Percentiles rank a stretch among this genome's conserved stretches.
These are phyloP conservation scores for Drosophila watanabei DNA, from an alignment of 1,140 invertebrate genomes.

Conservation along the genomic window DNA sequence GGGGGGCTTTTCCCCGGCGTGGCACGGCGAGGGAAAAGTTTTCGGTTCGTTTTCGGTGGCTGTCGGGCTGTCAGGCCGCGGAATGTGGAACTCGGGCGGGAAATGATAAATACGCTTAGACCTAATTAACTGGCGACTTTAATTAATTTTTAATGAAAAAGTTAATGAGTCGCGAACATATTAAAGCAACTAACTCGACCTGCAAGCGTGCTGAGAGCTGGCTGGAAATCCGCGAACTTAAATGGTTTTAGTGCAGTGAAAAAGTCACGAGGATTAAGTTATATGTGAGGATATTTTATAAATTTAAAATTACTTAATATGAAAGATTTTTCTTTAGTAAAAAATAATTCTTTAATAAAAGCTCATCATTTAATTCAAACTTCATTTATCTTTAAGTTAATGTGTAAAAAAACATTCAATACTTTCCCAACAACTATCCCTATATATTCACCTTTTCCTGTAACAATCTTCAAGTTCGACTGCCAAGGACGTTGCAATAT, in stretches of 20 bases:
- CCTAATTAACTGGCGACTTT: conserved; percentile 83
- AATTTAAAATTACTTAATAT: neutral
- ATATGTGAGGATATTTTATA: neutral
- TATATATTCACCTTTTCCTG: neutral
- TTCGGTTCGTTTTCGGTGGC: conserved; percentile 62
- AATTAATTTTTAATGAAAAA: conserved; percentile 85
- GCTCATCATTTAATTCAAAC: too few relatives aligned
- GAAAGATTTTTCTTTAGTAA: too few relatives aligned
- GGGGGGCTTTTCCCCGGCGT: too few relatives aligned
- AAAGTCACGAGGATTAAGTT: neutral
- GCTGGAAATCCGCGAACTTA: neutral
- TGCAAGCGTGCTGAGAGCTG: conserved; percentile 16
- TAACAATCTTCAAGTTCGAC: neutral
- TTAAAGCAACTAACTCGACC: conserved; percentile 64
- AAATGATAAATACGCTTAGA: conserved; percentile 85
- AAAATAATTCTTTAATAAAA: too few relatives aligned
- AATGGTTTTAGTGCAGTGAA: neutral
- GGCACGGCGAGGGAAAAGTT: conserved; percentile 55
- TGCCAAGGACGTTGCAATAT: conserved; percentile 21
- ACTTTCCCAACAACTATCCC: neutral
- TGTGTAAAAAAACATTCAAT: neutral
- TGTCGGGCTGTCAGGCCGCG: conserved; percentile 61
- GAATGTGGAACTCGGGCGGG: conserved; percentile 66
- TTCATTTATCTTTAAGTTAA: neutral
- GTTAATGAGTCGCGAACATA: conserved; percentile 80